Evolutionary conservation across 2,888 invertebrate species (phyloP).

Genomic region (Platerodrilus igneus): DNA sequence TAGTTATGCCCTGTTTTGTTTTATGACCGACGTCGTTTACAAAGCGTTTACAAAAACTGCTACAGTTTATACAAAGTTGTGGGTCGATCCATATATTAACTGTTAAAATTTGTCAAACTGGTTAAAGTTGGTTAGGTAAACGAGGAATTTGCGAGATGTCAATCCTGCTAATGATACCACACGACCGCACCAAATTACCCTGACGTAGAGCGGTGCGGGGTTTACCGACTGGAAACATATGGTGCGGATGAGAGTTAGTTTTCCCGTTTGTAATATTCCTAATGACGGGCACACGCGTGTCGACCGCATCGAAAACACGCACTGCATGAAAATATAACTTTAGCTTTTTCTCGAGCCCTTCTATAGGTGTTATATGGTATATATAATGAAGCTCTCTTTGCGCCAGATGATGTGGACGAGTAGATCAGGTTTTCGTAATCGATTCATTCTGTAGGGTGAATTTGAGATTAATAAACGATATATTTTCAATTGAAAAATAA

Average conservation of each 20-base stretch:
- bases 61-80: slow-evolving; percentile 17
- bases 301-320: slow-evolving; percentile 37
- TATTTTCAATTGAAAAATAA: slow-evolving; percentile 24
- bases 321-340: slow-evolving; percentile 49
- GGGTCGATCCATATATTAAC: slow-evolving; percentile 11
- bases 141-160: slow-evolving; percentile 46
- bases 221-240: slow-evolving; percentile 45
- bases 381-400: slow-evolving; percentile 27
- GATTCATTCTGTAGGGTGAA: slow-evolving; percentile 19
- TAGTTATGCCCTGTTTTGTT: slow-evolving; percentile 31
- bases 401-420: slow-evolving; percentile 16
- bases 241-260: slow-evolving; percentile 49
- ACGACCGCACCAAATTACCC: slow-evolving; percentile 49
- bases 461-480: slow-evolving; percentile 29
- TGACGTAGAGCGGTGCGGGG: slow-evolving; percentile 29
- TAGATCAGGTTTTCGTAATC: slow-evolving; percentile 25
- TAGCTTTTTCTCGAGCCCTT: slow-evolving; percentile 26
- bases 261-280: slow-evolving; percentile 52
- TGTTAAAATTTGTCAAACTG: slow-evolving; percentile 19
- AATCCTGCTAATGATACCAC: slow-evolving; percentile 51
- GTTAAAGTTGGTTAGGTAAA: slow-evolving; percentile 37
- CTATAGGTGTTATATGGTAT: slow-evolving; percentile 21
- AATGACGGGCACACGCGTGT: slow-evolving; percentile 48
- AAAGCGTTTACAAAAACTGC: slow-evolving; percentile 3
- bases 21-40: slow-evolving; percentile 27